Conservation (phyloP, 2,113 vertebrate species). For the Eurystomus gularis region DNA sequence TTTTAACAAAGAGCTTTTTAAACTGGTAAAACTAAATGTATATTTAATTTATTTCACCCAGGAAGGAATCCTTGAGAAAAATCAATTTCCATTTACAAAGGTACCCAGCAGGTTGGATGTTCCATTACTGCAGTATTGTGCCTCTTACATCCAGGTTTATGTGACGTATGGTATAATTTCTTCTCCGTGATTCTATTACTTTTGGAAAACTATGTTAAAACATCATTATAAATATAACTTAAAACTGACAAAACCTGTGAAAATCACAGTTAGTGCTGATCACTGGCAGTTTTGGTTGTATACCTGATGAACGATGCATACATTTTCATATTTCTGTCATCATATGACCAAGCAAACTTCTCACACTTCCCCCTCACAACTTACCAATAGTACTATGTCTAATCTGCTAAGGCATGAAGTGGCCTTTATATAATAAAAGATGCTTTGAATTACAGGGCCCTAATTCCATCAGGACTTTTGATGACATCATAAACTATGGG, state of each 20-base stretch:
- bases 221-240: neutral
- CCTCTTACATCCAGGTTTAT: constrained; percentile 13
- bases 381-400: neutral
- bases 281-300: neutral
- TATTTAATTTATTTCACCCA: constrained; percentile 71
- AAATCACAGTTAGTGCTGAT: neutral
- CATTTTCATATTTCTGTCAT: neutral
- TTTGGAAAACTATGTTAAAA: constrained; percentile 33
- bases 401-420: neutral
- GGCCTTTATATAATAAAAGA: neutral
- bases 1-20: constrained; percentile 73
- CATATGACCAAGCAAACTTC: neutral
- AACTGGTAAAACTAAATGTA: constrained; percentile 66
- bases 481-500: neutral
- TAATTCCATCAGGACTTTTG: neutral
- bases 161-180: constrained; percentile 54
- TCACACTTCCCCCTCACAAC: neutral
- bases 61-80: constrained; percentile 61
- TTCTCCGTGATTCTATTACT: constrained; percentile 48
- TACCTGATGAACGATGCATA: fast-evolving
- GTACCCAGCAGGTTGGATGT: constrained; percentile 3
- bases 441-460: neutral
- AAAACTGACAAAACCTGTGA: neutral
- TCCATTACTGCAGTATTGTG: neutral
- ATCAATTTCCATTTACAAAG: constrained; percentile 73